phyloP scores from a whole-genome alignment of 2,888 invertebrate species.

The Pilophorus perplexus region DNA sequence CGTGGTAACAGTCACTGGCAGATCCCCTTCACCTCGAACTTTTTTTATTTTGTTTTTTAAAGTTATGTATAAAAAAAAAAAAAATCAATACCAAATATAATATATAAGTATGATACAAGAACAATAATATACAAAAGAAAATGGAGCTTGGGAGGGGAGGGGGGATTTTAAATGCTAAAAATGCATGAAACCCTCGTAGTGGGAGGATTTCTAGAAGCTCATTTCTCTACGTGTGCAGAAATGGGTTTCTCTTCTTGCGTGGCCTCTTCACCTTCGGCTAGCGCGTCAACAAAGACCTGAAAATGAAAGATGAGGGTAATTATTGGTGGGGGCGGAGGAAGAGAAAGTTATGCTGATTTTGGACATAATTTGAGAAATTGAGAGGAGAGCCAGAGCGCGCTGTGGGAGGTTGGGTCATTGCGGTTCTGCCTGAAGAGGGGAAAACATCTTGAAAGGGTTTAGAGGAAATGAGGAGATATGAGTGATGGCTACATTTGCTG shows the following conservation, averaged over 20 bases:
- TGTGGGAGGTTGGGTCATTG: no score
- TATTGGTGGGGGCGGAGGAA: neutral
- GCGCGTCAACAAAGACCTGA: constrained; percentile 54
- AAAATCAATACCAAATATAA: constrained; percentile 37
- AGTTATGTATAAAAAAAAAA: constrained; percentile 28
- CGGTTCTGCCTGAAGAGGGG: no score
- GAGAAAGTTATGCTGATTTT: no score
- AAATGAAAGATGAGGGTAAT: constrained; percentile 14
- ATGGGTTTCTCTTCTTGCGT: constrained; percentile 48
- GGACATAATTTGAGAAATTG: no score
- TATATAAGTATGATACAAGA: constrained; percentile 33
- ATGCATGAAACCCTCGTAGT: constrained; percentile 21
- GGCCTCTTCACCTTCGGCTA: constrained; percentile 50
- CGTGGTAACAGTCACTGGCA: constrained; percentile 38
- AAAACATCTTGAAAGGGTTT: no score
- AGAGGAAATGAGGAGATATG: no score
- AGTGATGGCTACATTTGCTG: no score
- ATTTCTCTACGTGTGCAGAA: constrained; percentile 30
- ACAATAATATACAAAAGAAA: constrained; percentile 37
- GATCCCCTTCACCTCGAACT: constrained; percentile 20
- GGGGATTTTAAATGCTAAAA: constrained; percentile 33
- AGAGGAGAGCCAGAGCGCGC: neutral
- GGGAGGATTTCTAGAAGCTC: constrained; percentile 16
- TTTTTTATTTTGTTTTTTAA: constrained; percentile 12
- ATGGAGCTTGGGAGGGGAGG: constrained; percentile 11